Conservation (phyloP, 2,797 vertebrate genomes). For the Gallirallus australis region DNA sequence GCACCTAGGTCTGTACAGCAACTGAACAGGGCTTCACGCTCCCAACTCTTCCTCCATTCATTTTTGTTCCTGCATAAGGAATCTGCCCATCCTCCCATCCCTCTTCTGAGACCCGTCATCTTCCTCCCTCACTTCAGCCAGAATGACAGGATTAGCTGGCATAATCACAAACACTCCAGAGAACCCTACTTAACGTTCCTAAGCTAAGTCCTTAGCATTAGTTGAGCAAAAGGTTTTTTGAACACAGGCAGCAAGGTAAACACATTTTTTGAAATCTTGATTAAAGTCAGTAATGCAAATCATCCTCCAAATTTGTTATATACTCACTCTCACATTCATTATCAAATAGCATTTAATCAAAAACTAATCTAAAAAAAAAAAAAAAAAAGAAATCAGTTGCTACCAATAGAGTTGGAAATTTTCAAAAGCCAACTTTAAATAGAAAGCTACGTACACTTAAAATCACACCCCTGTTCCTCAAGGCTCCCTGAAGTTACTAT, state of each 20-base stretch:
- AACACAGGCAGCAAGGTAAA: neutral
- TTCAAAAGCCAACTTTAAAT: neutral
- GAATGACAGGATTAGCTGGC: conserved; percentile 17
- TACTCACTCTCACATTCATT: neutral
- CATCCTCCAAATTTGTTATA: neutral
- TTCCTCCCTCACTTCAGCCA: neutral
- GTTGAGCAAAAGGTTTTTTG: neutral
- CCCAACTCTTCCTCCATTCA: neutral
- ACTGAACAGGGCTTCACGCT: neutral
- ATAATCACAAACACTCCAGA: neutral
- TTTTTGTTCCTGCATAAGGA: neutral
- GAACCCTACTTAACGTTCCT: neutral
- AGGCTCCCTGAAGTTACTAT: neutral
- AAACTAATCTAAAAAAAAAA: neutral
- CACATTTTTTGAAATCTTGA: neutral
- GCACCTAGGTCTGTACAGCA: neutral
- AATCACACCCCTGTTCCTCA: neutral
- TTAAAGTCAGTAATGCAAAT: neutral
- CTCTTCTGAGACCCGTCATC: neutral
- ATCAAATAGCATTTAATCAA: conserved; percentile 5
- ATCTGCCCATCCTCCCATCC: neutral
- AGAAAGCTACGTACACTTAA: neutral
- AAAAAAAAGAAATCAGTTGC: neutral
- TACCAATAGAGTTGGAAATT: neutral
- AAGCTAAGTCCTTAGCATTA: neutral